Base-by-base conservation (phyloP, 2,113 vertebrate species). In the Zeus faber region DNA sequence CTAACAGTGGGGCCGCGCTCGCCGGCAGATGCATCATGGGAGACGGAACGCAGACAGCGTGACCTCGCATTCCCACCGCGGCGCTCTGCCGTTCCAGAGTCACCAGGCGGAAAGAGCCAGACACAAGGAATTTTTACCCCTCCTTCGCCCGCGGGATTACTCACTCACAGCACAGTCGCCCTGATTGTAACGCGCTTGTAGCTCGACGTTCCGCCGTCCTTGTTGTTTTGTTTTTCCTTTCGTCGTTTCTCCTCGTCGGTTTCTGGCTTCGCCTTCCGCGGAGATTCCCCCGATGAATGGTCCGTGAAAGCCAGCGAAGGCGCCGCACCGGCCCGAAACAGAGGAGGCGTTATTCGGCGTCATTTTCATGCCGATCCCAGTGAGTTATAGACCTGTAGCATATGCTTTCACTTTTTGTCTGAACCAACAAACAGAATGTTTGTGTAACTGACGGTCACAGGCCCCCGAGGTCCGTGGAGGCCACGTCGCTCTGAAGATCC, bases 1-100 rank as follows among this genome's bases (percentile, higher is more conserved):
- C 88, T 92, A 94, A 91, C 92, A 92, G 92, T 89, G 89, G 88
- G 80, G 88, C 91, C 89, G 88, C 90, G 88, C 91, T 93, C 83
- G n/a, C 74, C 81, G 89, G 90, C 87, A 93, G 91, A 93, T 94
- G 88, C 85, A 93, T 94, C 92, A 93, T 83, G 61, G 69, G 69
- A 86, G 94, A 94, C 87, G 87, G 88, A 92, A 89, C 70, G 65
- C 86, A 95, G 89, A 89, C 89, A 89, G 90, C 69, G 33, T 87
- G 88, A 90, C 90, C 88, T 85, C 79, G 29, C 81, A 85, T 83
- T 88, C 87, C 87, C 85, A 88, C 83, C 51, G 70, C 90, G 89
- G 86, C 66, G 59, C 68, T 77, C 66, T 58, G 27, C 68, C 11
- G 76, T 77, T 75, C 67, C 58, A 49, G 63, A 74, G 65, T 74